Conservation (phyloP, 2,797 vertebrate species). For the Dryobates pubescens region DNA sequence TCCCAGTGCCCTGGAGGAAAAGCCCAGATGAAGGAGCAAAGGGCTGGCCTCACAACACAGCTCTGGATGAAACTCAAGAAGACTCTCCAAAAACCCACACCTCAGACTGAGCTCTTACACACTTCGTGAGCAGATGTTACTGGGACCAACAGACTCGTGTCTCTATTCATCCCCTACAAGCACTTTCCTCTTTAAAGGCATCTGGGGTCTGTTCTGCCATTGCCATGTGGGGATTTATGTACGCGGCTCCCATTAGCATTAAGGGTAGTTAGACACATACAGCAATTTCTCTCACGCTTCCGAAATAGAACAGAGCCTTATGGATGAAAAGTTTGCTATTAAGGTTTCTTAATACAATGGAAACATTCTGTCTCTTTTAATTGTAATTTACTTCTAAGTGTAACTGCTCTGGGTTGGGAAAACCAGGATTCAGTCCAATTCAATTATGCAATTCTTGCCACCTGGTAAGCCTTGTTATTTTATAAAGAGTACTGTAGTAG, state of each 20-base stretch:
- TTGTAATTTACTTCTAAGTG: slow-evolving; percentile 69
- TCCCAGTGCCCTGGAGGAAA: slow-evolving; percentile 38
- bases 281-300: slow-evolving; percentile 52
- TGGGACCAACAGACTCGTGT: slow-evolving; percentile 5
- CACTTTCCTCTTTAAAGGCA: slow-evolving; percentile 59
- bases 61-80: not conserved
- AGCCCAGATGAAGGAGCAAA: not conserved
- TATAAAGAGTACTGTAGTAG: slow-evolving; percentile 72
- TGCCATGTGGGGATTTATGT: slow-evolving; percentile 15
- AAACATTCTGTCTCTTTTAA: slow-evolving; percentile 71
- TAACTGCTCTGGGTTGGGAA: slow-evolving; percentile 56
- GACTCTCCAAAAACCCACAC: not conserved
- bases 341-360: slow-evolving; percentile 70
- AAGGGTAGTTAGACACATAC: slow-evolving; percentile 58
- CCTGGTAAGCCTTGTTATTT: slow-evolving; percentile 72
- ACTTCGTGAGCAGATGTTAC: slow-evolving; percentile 46
- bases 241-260: slow-evolving; percentile 43
- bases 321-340: slow-evolving; percentile 68
- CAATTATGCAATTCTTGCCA: slow-evolving; percentile 70
- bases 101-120: not conserved
- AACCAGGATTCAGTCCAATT: slow-evolving; percentile 69
- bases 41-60: not conserved
- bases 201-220: slow-evolving; percentile 49
- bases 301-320: slow-evolving; percentile 50
- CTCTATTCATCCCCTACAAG: slow-evolving; percentile 49